These are phyloP conservation scores for Sphenopsis melanotis DNA, from an alignment of 2,797 vertebrate genomes.

Conservation along the genomic window DNA sequence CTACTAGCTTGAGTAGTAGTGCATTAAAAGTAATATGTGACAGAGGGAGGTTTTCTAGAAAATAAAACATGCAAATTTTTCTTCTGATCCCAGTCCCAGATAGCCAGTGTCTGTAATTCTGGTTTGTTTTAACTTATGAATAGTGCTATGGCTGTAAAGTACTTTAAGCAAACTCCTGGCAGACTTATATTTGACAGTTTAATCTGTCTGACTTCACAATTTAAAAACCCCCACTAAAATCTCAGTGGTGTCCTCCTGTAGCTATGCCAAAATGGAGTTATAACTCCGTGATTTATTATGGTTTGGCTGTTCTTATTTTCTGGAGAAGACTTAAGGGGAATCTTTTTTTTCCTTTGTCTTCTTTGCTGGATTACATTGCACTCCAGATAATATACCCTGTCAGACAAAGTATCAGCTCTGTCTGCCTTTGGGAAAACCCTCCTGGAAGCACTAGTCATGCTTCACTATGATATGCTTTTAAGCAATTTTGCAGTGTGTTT, in stretches of 20 bases:
- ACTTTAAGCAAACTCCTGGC: neutral
- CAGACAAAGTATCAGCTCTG: neutral
- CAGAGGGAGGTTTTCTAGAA: neutral
- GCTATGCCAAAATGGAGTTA: neutral
- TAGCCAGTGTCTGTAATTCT: neutral
- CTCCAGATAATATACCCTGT: neutral
- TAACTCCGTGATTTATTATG: neutral
- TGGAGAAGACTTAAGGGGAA: neutral
- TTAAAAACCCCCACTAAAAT: neutral
- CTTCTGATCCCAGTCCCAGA: neutral
- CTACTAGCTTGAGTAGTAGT: neutral
- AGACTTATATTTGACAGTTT: neutral
- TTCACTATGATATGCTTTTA: neutral
- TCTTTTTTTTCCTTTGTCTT: conserved; percentile 1
- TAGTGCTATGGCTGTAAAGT: neutral
- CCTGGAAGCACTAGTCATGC: neutral
- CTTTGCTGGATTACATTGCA: neutral
- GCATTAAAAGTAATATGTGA: neutral
- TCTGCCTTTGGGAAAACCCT: neutral
- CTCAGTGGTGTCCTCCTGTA: neutral
- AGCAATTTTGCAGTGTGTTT: neutral
- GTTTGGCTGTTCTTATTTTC: neutral
- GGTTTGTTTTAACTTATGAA: neutral
- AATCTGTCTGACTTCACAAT: neutral
- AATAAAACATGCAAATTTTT: neutral